Evolutionary conservation across 2,113 vertebrate genomes (phyloP).

Genomic region (Centropus unirufus): DNA sequence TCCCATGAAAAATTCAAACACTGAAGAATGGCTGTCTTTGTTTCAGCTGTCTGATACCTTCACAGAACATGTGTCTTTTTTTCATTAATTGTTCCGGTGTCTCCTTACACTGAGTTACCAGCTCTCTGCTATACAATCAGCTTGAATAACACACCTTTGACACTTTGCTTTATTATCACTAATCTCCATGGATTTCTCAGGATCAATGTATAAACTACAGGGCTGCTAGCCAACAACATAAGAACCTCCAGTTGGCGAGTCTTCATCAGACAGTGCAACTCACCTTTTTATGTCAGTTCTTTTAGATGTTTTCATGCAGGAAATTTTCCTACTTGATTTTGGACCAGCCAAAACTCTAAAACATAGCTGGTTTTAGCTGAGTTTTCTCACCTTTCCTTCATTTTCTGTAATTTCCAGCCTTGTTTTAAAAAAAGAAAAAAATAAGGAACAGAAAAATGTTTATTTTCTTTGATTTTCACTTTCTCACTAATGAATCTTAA

Average conservation of each 20-base stretch:
- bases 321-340: neutral
- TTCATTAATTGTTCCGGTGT: neutral
- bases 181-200: neutral
- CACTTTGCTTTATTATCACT: neutral
- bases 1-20: neutral
- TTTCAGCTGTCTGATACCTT: neutral
- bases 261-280: neutral
- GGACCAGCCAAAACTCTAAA: neutral
- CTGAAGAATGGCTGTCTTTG: neutral
- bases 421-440: neutral
- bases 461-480: neutral
- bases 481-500: neutral
- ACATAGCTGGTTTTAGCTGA: neutral
- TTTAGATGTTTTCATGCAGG: neutral
- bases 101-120: neutral
- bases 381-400: neutral
- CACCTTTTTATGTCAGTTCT: neutral
- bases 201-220: neutral
- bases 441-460: neutral
- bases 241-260: neutral
- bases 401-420: neutral
- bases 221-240: neutral
- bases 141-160: neutral
- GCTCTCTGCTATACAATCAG: neutral
- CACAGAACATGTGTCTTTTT: neutral